These are phyloP conservation scores for Gallirallus australis DNA, from an alignment of 2,797 vertebrate genomes.

Conservation along the genomic window DNA sequence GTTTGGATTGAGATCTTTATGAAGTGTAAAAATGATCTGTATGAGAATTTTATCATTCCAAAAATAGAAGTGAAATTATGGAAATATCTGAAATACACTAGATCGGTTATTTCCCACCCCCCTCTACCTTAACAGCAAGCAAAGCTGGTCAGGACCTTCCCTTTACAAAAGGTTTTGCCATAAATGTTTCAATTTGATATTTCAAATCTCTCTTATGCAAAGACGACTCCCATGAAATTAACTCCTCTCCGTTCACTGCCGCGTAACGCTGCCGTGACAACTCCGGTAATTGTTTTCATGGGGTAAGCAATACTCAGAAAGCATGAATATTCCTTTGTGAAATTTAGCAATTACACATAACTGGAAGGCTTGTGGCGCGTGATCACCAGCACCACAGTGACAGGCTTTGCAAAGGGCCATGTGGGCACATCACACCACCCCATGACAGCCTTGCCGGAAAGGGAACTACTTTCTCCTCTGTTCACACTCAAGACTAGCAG, in stretches of 20 bases:
- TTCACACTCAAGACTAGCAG: accelerated
- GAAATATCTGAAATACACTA: not conserved
- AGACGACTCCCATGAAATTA: conserved; percentile 55
- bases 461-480: not conserved
- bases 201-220: conserved; percentile 25
- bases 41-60: not conserved
- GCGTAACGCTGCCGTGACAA: not conserved
- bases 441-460: accelerated
- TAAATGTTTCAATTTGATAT: conserved; percentile 46
- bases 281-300: conserved; percentile 28
- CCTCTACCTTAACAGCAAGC: not conserved
- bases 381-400: accelerated
- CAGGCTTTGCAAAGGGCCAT: accelerated
- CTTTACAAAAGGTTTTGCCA: conserved; percentile 26
- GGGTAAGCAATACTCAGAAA: conserved; percentile 40
- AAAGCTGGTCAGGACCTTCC: not conserved
- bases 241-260: not conserved
- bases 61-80: not conserved
- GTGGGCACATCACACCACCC: accelerated
- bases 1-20: conserved; percentile 2
- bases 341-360: not conserved
- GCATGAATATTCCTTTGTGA: conserved; percentile 50
- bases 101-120: not conserved
- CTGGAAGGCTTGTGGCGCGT: accelerated
- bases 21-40: not conserved